phyloP scores from a whole-genome alignment of 1,140 invertebrate species.

The Rhopalosiphum maidis region DNA sequence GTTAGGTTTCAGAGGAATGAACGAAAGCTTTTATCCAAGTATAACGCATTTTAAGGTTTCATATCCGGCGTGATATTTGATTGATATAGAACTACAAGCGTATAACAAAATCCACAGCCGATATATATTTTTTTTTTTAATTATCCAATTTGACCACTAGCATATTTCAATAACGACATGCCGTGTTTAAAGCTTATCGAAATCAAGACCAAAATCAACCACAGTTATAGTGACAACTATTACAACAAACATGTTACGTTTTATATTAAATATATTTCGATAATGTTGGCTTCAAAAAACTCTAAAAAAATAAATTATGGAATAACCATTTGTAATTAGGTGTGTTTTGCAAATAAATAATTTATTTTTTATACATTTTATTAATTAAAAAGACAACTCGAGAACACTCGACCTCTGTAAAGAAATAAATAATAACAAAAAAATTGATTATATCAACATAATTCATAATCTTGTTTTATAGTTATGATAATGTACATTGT shows the following conservation, averaged over 20 bases:
- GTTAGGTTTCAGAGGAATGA: too few relatives aligned
- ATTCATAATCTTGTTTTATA: slow-evolving; percentile 1
- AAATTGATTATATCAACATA: neutral
- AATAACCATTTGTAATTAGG: neutral
- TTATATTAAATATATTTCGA: neutral
- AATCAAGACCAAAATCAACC: neutral
- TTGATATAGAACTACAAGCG: too few relatives aligned
- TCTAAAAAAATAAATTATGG: neutral
- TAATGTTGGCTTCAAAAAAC: neutral
- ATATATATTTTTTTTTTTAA: neutral
- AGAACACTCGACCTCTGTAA: neutral
- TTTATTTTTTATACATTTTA: slow-evolving; percentile 1
- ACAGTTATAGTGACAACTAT: neutral
- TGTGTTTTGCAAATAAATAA: neutral
- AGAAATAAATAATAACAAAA: neutral
- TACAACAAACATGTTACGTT: neutral
- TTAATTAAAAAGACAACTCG: neutral
- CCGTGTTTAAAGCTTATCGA: neutral
- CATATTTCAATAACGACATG: neutral
- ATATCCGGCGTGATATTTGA: too few relatives aligned
- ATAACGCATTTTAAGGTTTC: too few relatives aligned
- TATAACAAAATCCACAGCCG: neutral
- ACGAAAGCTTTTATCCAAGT: too few relatives aligned
- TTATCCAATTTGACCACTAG: neutral
- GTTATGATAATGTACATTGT: neutral